Base-by-base conservation (phyloP, 2,113 vertebrate genomes). In the Bufo bufo region DNA sequence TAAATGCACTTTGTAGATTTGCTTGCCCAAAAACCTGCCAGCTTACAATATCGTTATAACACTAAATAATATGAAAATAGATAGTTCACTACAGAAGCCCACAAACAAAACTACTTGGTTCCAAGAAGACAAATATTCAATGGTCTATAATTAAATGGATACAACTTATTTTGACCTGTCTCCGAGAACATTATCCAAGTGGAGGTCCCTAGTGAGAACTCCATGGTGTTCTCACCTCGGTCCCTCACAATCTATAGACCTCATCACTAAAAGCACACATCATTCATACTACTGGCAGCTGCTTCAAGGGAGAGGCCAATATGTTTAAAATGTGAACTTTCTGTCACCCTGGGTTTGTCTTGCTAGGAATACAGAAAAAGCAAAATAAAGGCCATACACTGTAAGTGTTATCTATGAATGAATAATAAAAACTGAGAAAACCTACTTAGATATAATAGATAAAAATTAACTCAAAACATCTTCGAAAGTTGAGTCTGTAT, bases 311-410 rank as follows among this genome's bases (percentile, higher is more conserved):
- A 56, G 79, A 93, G 86, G 72, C 72, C 61, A 91, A 49, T 23
- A 49, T 91, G 19, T 71, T 92, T 89, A 82, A 81, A 90, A 90
- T 90, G 0, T 90, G 91, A 94, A 94, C 88, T 92, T 92, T 85
- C 86, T 91, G 71, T 93, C 90, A 91, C 86, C 84, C 78, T 90
- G 63, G 50, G 85, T 81, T 87, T 71, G 61, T 56, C 77, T 87
- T 58, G 23, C 69, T 71, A 78, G 61, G 52, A 87, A 79, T 49
- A 87, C 16, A 69, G 11, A 54, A 83, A 71, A 52, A 65, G 12
- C 19, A 71, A 84, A 82, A 72, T 16, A 72, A 23, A 54, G 6
- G n/a, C 11, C 12, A 84, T 47, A 52, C n/a, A 49, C 33, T 69
- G 20, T 23, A 50, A 20, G 19, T 50, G 63, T 71, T 63, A 50